Evolutionary conservation across 2,797 vertebrate species (phyloP).

Genomic region (Lagodon rhomboides): DNA sequence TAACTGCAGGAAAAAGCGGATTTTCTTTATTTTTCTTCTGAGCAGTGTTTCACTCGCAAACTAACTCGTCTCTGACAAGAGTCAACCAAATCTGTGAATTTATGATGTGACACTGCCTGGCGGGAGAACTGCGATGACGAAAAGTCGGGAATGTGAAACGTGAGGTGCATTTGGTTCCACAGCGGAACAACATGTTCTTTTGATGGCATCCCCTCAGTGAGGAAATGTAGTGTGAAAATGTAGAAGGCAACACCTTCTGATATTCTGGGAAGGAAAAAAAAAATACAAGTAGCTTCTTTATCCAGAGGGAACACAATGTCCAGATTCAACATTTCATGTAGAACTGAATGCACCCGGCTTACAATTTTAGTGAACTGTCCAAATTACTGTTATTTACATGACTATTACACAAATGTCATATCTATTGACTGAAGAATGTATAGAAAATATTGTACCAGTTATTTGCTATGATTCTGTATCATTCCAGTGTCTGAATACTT

Average conservation of each 20-base stretch:
- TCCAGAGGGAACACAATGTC: background rate
- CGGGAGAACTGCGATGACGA: background rate
- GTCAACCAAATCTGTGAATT: constrained; percentile 10
- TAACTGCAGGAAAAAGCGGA: background rate
- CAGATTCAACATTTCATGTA: background rate
- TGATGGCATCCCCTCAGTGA: background rate
- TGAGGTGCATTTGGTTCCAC: constrained; percentile 1
- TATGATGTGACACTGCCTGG: background rate
- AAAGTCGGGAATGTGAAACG: background rate
- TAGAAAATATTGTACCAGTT: background rate
- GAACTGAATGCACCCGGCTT: background rate
- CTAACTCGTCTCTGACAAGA: background rate
- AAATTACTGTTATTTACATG: background rate
- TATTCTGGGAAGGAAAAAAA: background rate
- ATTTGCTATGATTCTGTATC: constrained; percentile 12
- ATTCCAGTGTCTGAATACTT: background rate
- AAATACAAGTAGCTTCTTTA: background rate
- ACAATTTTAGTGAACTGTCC: background rate
- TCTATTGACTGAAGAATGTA: background rate
- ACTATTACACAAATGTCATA: background rate
- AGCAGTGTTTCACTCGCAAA: background rate
- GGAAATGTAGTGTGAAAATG: background rate
- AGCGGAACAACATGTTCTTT: background rate
- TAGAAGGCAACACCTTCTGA: background rate
- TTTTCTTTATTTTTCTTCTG: background rate